Base-by-base conservation (phyloP, 2,797 vertebrate genomes). In the Acrocephalus scirpaceus region DNA sequence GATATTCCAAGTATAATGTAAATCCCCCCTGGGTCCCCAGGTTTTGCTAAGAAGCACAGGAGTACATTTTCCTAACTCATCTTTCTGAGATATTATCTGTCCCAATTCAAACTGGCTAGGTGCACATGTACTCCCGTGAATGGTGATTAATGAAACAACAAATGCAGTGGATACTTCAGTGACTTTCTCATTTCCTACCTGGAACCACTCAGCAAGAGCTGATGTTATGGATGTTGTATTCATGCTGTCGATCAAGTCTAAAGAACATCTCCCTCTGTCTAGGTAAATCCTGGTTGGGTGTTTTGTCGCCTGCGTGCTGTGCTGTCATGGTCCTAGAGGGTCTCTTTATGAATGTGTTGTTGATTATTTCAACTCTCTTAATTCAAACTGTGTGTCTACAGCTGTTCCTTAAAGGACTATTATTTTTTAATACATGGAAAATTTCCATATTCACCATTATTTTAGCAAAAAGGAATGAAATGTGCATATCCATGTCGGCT, bases 351-450 rank as follows among this genome's bases (percentile, higher is more conserved):
- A 3, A 0, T n/a, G 17, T 23, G 19, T 16, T 87, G 45, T 50
- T 78, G 47, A 56, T 84, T 88, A 67, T 87, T 93, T 64, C 23
- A 69, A 10, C 27, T 64, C 42, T 60, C 38, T 38, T 36, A 16
- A 22, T 67, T 74, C 71, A 80, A 92, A 70, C 47, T 15, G 1
- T 10, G 11, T 50, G 9, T 70, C 58, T 90, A 66, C 65, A 70
- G 76, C 27, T 89, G n/a, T 72, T 92, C 23, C 84, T 93, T 87
- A 64, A 84, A 92, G 57, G 34, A 60, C n/a, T 45, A 54, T 81
- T 88, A 72, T 58, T 91, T 90, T 93, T 91, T 65, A 74, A 91
- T 83, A 53, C 36, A 19, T 21, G 23, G 19, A 74, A 57, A 58
- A 79, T 34, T 64, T 90, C 27, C 27, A 42, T 87, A 75, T 65